Conservation (phyloP, 2,888 invertebrate genomes). For the Amblyteles armatorius region DNA sequence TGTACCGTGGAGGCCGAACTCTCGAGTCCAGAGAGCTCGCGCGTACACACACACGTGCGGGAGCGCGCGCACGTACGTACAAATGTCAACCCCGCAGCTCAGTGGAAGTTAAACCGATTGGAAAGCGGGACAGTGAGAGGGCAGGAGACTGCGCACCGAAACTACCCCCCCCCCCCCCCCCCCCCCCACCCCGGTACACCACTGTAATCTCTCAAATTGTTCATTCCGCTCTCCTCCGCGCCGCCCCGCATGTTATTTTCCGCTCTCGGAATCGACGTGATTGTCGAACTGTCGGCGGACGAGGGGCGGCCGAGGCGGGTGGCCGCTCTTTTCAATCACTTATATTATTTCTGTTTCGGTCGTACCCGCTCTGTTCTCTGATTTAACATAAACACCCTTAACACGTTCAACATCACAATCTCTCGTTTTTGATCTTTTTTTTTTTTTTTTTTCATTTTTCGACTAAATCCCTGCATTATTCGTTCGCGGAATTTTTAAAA, state of each 20-base stretch:
- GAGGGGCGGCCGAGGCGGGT: not conserved
- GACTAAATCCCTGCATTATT: constrained; percentile 33
- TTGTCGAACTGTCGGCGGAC: constrained; percentile 20
- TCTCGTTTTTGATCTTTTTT: not conserved
- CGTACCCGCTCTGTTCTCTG: not conserved
- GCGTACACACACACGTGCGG: not conserved
- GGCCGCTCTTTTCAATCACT: constrained; percentile 2
- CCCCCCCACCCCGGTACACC: constrained; percentile 58
- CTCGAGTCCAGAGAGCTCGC: constrained; percentile 12
- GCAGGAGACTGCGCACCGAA: constrained; percentile 41
- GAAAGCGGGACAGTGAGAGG: constrained; percentile 72
- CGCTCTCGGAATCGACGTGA: constrained; percentile 52
- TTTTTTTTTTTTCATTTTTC: not conserved
- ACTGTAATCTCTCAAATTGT: constrained; percentile 81
- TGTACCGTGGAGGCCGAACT: not conserved
- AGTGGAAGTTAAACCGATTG: constrained; percentile 76
- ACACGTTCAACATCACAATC: constrained; percentile 27
- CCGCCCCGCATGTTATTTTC: constrained; percentile 73
- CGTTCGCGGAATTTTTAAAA: constrained; percentile 38
- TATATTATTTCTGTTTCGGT: not conserved
- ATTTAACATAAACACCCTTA: constrained; percentile 38
- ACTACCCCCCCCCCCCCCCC: constrained; percentile 51
- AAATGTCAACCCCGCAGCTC: constrained; percentile 2
- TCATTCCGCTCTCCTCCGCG: constrained; percentile 51
- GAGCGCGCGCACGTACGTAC: not conserved